Evolutionary conservation across 2,888 invertebrate species (phyloP).

Genomic region (Eristalis tenax): DNA sequence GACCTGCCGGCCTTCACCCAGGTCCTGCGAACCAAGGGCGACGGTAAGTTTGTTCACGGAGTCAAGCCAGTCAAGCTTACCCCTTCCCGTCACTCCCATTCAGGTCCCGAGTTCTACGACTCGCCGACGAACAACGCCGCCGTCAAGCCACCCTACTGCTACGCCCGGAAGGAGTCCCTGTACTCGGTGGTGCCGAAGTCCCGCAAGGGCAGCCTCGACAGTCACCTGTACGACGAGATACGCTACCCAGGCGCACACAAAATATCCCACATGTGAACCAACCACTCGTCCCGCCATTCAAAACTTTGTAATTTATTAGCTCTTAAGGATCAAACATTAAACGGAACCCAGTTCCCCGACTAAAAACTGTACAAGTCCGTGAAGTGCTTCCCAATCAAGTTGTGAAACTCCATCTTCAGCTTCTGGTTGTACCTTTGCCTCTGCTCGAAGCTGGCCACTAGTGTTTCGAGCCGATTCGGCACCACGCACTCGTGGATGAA

Average conservation of each 20-base stretch:
- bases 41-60: conserved; percentile 79
- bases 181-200: conserved; percentile 80
- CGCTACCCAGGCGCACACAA: conserved; percentile 76
- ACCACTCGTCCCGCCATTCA: background rate
- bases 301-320: conserved; percentile 62
- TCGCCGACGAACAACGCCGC: conserved; percentile 79
- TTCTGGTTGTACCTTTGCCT: conserved; percentile 73
- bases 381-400: conserved; percentile 75
- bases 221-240: conserved; percentile 80
- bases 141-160: conserved; percentile 77
- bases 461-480: conserved; percentile 56
- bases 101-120: conserved; percentile 79
- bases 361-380: conserved; percentile 49
- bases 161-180: conserved; percentile 79
- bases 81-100: background rate
- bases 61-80: background rate
- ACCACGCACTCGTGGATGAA: conserved; percentile 76
- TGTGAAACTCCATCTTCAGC: conserved; percentile 76
- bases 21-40: conserved; percentile 77
- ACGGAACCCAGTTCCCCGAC: background rate
- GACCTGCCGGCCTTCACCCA: conserved; percentile 77
- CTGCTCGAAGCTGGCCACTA: conserved; percentile 72
- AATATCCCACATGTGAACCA: conserved; percentile 64
- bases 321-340: conserved; percentile 45
- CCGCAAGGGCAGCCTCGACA: conserved; percentile 79